A percentile compares a stretch with the other conserved stretches of the same genome.
These are phyloP conservation scores for Rhagoletis zephyria DNA, from an alignment of 1,140 invertebrate genomes.

Conservation along the genomic window DNA sequence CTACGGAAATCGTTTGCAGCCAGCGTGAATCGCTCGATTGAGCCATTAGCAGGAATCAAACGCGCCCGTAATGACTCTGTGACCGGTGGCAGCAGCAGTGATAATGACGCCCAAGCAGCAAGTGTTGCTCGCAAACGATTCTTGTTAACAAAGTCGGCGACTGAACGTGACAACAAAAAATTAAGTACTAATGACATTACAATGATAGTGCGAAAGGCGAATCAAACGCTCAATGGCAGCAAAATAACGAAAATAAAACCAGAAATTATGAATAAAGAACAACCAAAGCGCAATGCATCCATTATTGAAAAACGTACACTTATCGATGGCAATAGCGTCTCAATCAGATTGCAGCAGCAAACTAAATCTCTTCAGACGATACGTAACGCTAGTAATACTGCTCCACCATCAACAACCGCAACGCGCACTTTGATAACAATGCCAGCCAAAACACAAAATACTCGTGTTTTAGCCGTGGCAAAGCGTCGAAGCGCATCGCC, in stretches of 20 bases:
- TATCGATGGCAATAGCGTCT: neutral
- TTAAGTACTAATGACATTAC: neutral
- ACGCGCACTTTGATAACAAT: slow-evolving; percentile 32
- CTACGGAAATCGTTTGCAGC: slow-evolving; percentile 36
- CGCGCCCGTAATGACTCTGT: neutral
- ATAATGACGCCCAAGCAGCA: slow-evolving; percentile 11
- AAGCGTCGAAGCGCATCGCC: slow-evolving; percentile 29
- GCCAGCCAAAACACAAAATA: neutral
- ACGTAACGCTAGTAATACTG: slow-evolving; percentile 10
- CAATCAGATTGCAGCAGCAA: slow-evolving; percentile 21
- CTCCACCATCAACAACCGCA: neutral
- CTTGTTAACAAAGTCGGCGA: slow-evolving; percentile 14
- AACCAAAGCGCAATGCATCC: neutral
- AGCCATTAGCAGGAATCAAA: neutral
- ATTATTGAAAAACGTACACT: slow-evolving; percentile 25
- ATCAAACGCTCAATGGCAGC: slow-evolving; percentile 25
- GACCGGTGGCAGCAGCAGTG: slow-evolving; percentile 11
- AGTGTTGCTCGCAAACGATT: slow-evolving; percentile 24
- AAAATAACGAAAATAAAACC: slow-evolving; percentile 1
- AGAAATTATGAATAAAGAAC: neutral
- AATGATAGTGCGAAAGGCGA: neutral
- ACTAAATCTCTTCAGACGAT: slow-evolving; percentile 7
- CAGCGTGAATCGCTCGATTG: slow-evolving; percentile 37
- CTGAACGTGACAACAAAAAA: neutral
- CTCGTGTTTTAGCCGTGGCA: neutral